Evolutionary conservation across 2,113 vertebrate genomes (phyloP).

Genomic region (Alces alces): DNA sequence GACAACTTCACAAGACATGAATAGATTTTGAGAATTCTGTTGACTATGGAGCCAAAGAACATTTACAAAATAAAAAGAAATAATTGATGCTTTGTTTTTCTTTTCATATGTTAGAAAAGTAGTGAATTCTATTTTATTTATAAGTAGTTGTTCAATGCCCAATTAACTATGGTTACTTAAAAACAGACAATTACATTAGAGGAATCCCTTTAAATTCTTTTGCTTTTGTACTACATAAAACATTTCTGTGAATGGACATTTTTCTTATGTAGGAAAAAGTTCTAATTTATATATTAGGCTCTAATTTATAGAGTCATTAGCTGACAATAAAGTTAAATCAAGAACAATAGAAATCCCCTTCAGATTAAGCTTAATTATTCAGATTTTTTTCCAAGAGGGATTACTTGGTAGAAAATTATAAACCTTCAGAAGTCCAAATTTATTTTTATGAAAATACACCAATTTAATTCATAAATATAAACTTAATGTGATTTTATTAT

Average conservation of each 20-base stretch:
- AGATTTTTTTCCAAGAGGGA: neutral
- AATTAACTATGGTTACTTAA: neutral
- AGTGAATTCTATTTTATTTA: neutral
- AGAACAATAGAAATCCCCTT: neutral
- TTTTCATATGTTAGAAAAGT: neutral
- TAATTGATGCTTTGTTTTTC: neutral
- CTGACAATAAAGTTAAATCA: constrained; percentile 6
- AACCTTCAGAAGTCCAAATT: constrained; percentile 17
- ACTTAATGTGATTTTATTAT: neutral
- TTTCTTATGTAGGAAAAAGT: constrained; percentile 30
- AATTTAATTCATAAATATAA: constrained; percentile 8
- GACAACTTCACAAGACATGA: neutral
- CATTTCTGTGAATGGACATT: neutral
- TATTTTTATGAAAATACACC: neutral
- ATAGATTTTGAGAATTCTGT: neutral
- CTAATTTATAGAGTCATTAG: neutral
- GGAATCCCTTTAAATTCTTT: neutral
- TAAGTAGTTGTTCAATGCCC: neutral
- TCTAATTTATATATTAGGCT: neutral
- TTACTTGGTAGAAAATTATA: constrained; percentile 16
- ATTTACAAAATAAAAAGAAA: neutral
- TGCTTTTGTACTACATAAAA: neutral
- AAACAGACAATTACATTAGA: neutral
- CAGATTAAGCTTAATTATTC: neutral
- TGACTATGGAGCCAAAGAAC: neutral